These are phyloP conservation scores for Lepidurus arcticus DNA, from an alignment of 1,140 invertebrate species.

Conservation along the genomic window DNA sequence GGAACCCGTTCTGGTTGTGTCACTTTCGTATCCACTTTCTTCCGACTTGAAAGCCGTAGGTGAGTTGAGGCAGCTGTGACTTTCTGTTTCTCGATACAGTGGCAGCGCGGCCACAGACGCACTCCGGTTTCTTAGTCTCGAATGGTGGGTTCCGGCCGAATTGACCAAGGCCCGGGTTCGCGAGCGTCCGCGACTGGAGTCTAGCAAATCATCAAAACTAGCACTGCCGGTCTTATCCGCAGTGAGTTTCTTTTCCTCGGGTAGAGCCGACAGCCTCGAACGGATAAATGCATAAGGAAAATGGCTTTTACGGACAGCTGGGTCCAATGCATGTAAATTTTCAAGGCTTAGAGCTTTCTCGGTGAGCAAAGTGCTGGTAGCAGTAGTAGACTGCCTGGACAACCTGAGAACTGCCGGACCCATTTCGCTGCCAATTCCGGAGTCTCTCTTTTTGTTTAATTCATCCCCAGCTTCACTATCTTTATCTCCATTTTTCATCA, in stretches of 20 bases:
- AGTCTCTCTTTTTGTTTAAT: slow-evolving; percentile 34
- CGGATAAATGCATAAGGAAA: slow-evolving; percentile 40
- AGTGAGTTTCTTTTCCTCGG: slow-evolving; percentile 38
- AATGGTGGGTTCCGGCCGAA: slow-evolving; percentile 39
- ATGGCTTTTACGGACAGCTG: slow-evolving; percentile 33
- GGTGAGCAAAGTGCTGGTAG: not conserved
- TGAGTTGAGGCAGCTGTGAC: slow-evolving; percentile 47
- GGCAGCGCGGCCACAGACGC: slow-evolving; percentile 38
- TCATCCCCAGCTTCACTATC: not conserved
- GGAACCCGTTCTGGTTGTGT: slow-evolving; percentile 53
- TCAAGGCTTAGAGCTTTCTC: not conserved
- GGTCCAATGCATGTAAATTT: slow-evolving; percentile 31
- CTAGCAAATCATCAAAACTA: slow-evolving; percentile 39
- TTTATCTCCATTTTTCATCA: slow-evolving; percentile 25
- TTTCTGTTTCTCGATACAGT: slow-evolving; percentile 35
- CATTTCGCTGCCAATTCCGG: slow-evolving; percentile 36
- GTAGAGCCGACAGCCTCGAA: slow-evolving; percentile 38
- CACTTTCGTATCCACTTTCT: slow-evolving; percentile 60
- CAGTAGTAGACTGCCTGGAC: not conserved
- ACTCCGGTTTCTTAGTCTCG: slow-evolving; percentile 33
- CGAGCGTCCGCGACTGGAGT: slow-evolving; percentile 37
- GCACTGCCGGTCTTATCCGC: slow-evolving; percentile 29
- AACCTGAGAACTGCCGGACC: not conserved
- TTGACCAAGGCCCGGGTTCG: slow-evolving; percentile 40
- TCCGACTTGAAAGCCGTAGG: slow-evolving; percentile 50